These are phyloP conservation scores for Synergus umbraculus DNA, from an alignment of 2,888 invertebrate genomes.

Conservation along the genomic window DNA sequence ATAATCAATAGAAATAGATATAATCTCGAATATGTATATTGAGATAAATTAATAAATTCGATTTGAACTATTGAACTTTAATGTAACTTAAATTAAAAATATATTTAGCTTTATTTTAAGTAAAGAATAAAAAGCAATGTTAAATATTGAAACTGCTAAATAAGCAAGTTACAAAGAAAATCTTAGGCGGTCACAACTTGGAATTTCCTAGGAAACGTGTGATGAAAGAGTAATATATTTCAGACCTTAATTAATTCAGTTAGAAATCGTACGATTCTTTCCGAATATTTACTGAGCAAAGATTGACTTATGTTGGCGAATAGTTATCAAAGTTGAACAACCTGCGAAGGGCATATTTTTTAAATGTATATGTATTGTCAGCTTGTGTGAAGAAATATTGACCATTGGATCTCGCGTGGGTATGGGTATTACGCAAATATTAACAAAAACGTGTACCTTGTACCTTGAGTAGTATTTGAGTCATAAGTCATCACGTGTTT, in stretches of 20 bases:
- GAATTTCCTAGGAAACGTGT: neutral
- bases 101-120: neutral
- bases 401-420: constrained; percentile 32
- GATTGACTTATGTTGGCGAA: neutral
- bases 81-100: no score
- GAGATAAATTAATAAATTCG: no score
- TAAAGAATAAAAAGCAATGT: neutral
- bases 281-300: neutral
- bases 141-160: neutral
- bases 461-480: neutral
- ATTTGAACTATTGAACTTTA: no score
- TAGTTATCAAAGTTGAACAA: constrained; percentile 14
- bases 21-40: no score
- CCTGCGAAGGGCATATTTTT: constrained; percentile 27
- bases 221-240: neutral
- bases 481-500: neutral
- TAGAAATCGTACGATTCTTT: neutral
- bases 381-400: constrained; percentile 11
- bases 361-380: constrained; percentile 8
- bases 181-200: neutral
- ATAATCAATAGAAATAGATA: no score
- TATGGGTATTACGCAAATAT: constrained; percentile 17
- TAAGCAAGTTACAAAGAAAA: neutral
- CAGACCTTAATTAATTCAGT: neutral
- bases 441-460: constrained; percentile 21